Conservation (phyloP, 2,888 invertebrate genomes). For the Gandaritis pyraliata region DNA sequence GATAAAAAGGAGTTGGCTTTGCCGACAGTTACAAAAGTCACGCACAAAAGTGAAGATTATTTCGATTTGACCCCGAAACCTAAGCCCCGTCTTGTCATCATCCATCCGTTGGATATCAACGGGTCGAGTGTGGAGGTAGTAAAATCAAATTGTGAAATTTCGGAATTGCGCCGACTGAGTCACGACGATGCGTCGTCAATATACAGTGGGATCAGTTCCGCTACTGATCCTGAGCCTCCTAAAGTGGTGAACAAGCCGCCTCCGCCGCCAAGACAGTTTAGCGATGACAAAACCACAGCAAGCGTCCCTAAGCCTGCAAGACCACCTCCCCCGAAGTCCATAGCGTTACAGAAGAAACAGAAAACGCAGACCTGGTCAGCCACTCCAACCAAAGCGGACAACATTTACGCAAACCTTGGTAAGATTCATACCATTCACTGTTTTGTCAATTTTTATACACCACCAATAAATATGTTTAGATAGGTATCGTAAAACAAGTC, state of each 20-base stretch:
- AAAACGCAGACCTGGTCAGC: conserved; percentile 78
- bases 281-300: conserved; percentile 78
- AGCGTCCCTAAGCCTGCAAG: conserved; percentile 86
- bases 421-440: conserved; percentile 57
- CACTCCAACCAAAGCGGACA: conserved; percentile 73
- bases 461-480: conserved; percentile 5
- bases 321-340: conserved; percentile 90
- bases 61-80: conserved; percentile 84
- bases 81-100: conserved; percentile 92
- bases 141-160: conserved; percentile 79
- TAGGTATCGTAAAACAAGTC: not conserved
- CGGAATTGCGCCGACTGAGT: conserved; percentile 70
- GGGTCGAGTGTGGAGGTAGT: conserved; percentile 92
- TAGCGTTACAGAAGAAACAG: conserved; percentile 86
- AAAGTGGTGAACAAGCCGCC: conserved; percentile 87
- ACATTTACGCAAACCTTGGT: conserved; percentile 93
- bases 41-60: conserved; percentile 82
- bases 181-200: conserved; percentile 83
- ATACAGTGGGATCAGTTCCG: conserved; percentile 74
- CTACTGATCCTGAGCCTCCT: conserved; percentile 68
- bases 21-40: conserved; percentile 73
- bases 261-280: conserved; percentile 88
- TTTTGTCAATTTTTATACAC: conserved; percentile 7
- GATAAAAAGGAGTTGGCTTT: conserved; percentile 82
- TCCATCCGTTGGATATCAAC: conserved; percentile 94